Base-by-base conservation (phyloP, 2,797 vertebrate species). In the Betta splendens region DNA sequence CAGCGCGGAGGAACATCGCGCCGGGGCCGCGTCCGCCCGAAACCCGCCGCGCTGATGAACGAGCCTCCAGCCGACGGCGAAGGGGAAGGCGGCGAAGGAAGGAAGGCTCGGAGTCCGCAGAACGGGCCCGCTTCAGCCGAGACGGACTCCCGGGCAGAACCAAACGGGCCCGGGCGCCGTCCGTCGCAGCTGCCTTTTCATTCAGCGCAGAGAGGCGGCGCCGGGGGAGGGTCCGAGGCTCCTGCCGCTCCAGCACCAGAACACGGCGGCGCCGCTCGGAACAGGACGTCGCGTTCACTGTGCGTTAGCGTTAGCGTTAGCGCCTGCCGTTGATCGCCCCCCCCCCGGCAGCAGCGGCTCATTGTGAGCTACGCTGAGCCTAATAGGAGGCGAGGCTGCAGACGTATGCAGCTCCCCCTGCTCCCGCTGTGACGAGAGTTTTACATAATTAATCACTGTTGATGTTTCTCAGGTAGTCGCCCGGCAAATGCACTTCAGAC, bases 1-100 rank as follows among this genome's bases (percentile, higher is more conserved):
- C 92, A 86, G 91, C 92, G 87, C 93, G 94, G 93, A 92, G 92
- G 94, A 93, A 95, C 94, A 91, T 87, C 90, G 91, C 89, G 93
- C 93, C 92, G 93, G 91, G 91, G 92, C 92, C 81, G 91, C 84
- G 93, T 93, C 83, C 80, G 58, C 78, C n/a, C 80, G 67, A 87
- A 81, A 87, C 75, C 80, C 85, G 76, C 83, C 60, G 71, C 55
- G 3, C 81, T 88, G 86, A 91, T 87, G 84, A 88, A 90, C 81
- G 84, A 89, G 82, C 72, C 64, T 45, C 9, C 40, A 44, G 78
- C 71, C 71, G 64, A 77, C 26, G 25, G 66, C 65, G 63, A 66
- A 53, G 37, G 1, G 11, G 39, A 49, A 4, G 5, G 43, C 43
- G 0, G 66, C 1, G 18, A 57, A 75, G 72, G 70, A 15, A 46